These are phyloP conservation scores for Dichetophora obliterata DNA, from an alignment of 2,888 invertebrate genomes.

Conservation along the genomic window DNA sequence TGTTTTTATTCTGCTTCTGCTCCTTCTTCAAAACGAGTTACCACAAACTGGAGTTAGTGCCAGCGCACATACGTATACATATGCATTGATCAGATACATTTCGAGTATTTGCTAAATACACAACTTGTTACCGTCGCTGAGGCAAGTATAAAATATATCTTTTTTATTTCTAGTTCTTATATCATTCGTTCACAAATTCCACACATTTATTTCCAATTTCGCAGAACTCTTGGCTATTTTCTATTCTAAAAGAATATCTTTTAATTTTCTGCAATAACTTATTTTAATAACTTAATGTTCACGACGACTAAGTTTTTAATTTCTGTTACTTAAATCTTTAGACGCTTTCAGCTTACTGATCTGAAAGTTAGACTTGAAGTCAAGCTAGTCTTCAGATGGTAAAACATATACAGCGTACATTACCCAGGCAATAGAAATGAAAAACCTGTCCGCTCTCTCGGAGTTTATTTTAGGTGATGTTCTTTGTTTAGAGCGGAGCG, in stretches of 20 bases:
- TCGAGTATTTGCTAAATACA: not conserved
- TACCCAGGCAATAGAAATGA: not conserved
- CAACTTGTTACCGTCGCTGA: not conserved
- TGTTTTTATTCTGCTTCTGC: not conserved
- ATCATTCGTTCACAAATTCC: not conserved
- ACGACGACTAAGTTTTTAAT: not conserved
- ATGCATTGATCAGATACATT: not conserved
- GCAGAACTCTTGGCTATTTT: not conserved
- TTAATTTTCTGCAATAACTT: not conserved
- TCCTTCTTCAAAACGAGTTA: constrained; percentile 2
- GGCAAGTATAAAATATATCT: not conserved
- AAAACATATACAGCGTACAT: not conserved
- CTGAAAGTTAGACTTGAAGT: not conserved
- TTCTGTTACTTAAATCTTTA: constrained; percentile 7
- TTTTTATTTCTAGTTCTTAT: not conserved
- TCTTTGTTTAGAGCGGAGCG: not conserved
- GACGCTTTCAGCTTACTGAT: constrained; percentile 19
- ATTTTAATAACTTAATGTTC: not conserved
- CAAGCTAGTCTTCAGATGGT: not conserved
- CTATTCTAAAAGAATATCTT: not conserved
- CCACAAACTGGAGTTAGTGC: not conserved
- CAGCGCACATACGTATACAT: not conserved
- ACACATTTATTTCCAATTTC: not conserved
- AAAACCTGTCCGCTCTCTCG: not conserved
- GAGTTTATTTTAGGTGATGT: not conserved